Conservation (phyloP, 2,113 vertebrate genomes). For the Myrmophylax atrothorax region DNA sequence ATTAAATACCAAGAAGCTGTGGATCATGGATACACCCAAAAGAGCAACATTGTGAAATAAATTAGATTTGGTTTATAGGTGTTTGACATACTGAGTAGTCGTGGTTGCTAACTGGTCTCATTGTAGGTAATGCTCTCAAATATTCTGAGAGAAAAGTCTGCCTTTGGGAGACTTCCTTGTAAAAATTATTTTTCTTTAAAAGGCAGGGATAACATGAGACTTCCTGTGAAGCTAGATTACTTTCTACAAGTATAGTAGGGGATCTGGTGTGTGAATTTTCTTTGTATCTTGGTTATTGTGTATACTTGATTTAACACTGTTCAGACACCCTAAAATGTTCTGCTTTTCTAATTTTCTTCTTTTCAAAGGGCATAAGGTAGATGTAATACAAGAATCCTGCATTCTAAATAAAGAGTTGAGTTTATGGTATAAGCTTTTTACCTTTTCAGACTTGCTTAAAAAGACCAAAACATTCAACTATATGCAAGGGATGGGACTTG, state of each 20-base stretch:
- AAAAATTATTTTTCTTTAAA: background rate
- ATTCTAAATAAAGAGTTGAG: background rate
- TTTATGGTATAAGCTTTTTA: background rate
- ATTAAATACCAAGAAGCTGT: constrained; percentile 4
- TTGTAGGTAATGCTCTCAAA: background rate
- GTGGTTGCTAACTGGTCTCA: background rate
- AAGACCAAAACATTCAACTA: background rate
- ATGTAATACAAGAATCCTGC: background rate
- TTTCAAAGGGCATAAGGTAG: background rate
- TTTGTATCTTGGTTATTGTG: background rate
- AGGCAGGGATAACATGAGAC: background rate
- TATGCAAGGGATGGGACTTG: background rate
- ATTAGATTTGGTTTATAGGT: background rate
- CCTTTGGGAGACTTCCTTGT: background rate
- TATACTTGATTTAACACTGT: background rate
- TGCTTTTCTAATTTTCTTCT: background rate
- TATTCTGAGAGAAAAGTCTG: background rate
- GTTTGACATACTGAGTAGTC: background rate
- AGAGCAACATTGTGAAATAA: background rate
- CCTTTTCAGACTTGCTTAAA: background rate
- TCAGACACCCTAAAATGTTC: background rate
- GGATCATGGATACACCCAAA: background rate
- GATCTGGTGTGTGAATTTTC: background rate
- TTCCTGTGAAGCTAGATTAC: background rate
- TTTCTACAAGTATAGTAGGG: background rate